A percentile compares a stretch with the other conserved stretches of the same genome.
These are phyloP conservation scores for Drosophila pseudoananassae DNA, from an alignment of 1,140 invertebrate species.

Conservation along the genomic window DNA sequence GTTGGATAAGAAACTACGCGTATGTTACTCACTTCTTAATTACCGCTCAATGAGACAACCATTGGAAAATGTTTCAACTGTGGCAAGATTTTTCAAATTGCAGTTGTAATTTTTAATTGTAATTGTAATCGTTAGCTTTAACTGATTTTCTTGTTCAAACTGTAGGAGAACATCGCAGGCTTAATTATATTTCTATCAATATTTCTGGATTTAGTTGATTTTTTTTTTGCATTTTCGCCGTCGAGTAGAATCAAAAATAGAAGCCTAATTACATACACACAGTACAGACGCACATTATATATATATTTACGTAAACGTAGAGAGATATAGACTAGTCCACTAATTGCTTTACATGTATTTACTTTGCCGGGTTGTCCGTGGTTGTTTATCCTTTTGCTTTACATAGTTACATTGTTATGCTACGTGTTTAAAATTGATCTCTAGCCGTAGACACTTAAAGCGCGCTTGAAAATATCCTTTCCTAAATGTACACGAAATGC, in stretches of 20 bases:
- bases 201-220: conserved; percentile 18
- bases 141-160: conserved; percentile 47
- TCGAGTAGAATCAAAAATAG: conserved; percentile 65
- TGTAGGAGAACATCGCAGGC: conserved; percentile 72
- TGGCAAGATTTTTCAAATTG: conserved; percentile 39
- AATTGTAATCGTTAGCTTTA: conserved; percentile 45
- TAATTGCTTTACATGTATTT: conserved; percentile 79
- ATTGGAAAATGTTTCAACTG: conserved; percentile 58
- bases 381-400: conserved; percentile 44
- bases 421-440: conserved; percentile 55
- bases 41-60: conserved; percentile 60
- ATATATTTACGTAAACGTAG: conserved; percentile 34
- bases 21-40: conserved; percentile 10
- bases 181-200: conserved; percentile 55
- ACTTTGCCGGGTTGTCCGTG: conserved; percentile 58
- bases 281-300: conserved; percentile 43
- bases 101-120: conserved; percentile 27
- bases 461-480: conserved; percentile 52
- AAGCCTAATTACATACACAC: conserved; percentile 65
- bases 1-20: conserved; percentile 34
- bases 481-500: conserved; percentile 50
- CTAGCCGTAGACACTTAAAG: conserved; percentile 77
- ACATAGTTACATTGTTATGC: conserved; percentile 72
- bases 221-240: conserved; percentile 33
- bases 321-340: conserved; percentile 55